phyloP scores from a whole-genome alignment of 64 coral and sea anemone genomes.

The Dendronephthya gigantea region DNA sequence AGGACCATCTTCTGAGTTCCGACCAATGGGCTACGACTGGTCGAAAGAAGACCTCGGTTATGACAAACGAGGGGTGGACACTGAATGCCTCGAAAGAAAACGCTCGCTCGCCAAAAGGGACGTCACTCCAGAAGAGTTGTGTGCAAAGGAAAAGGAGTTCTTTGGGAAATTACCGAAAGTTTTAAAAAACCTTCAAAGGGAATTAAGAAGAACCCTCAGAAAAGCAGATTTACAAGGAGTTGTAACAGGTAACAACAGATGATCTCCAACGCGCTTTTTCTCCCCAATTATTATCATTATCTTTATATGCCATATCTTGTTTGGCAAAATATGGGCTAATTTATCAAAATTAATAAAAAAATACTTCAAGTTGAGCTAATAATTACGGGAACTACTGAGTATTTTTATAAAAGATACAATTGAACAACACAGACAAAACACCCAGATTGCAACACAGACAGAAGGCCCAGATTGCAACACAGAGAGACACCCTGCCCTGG shows the following conservation, averaged over 20 bases:
- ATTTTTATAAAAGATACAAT: no score
- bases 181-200: not conserved
- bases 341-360: no score
- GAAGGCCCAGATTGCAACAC: no score
- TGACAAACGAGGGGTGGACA: not conserved
- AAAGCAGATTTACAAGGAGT: not conserved
- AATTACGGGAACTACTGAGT: no score
- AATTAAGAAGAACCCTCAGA: not conserved
- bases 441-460: no score
- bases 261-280: no score
- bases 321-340: no score
- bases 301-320: no score
- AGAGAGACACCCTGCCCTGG: no score
- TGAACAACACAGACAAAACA: no score
- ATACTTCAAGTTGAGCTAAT: no score
- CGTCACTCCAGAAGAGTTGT: not conserved
- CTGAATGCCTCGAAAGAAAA: not conserved
- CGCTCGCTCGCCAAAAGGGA: not conserved
- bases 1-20: conserved; percentile 7
- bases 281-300: no score
- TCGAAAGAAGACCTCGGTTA: not conserved
- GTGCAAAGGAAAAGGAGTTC: not conserved
- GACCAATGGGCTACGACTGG: conserved; percentile 10
- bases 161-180: not conserved
- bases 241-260: not conserved